Evolutionary conservation across 2,113 vertebrate species (phyloP).

Genomic region (Hemiprocne comata): DNA sequence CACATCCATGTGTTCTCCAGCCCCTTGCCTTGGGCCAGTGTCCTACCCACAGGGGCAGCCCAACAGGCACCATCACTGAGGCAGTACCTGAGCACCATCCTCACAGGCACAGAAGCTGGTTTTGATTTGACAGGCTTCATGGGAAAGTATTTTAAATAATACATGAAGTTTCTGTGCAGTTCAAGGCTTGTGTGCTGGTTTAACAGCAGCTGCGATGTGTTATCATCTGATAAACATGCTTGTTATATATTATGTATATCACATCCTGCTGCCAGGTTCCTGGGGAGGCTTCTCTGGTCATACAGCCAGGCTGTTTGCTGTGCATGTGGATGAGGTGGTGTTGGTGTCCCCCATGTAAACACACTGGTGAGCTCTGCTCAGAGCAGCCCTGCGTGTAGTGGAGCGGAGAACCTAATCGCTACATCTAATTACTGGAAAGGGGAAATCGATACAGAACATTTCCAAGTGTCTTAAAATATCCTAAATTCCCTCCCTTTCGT

Average conservation of each 20-base stretch:
- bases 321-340: slow-evolving; percentile 17
- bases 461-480: background rate
- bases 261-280: background rate
- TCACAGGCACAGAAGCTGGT: background rate
- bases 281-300: background rate
- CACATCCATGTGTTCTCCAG: too few relatives aligned
- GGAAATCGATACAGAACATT: background rate
- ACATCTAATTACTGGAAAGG: background rate
- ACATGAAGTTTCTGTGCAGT: slow-evolving; percentile 51
- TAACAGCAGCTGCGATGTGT: slow-evolving; percentile 45
- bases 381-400: background rate
- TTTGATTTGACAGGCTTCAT: slow-evolving; percentile 40
- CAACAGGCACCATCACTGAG: background rate
- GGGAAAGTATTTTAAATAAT: slow-evolving; percentile 64
- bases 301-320: slow-evolving; percentile 16
- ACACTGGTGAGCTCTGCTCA: background rate
- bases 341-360: background rate
- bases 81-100: background rate
- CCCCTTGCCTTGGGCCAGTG: too few relatives aligned
- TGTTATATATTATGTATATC: slow-evolving; percentile 28
- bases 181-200: slow-evolving; percentile 21
- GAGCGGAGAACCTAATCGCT: background rate
- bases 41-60: too few relatives aligned
- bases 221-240: slow-evolving; percentile 45
- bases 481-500: background rate